Base-by-base conservation (phyloP, 2,797 vertebrate species). In the Epinephelus coioides region DNA sequence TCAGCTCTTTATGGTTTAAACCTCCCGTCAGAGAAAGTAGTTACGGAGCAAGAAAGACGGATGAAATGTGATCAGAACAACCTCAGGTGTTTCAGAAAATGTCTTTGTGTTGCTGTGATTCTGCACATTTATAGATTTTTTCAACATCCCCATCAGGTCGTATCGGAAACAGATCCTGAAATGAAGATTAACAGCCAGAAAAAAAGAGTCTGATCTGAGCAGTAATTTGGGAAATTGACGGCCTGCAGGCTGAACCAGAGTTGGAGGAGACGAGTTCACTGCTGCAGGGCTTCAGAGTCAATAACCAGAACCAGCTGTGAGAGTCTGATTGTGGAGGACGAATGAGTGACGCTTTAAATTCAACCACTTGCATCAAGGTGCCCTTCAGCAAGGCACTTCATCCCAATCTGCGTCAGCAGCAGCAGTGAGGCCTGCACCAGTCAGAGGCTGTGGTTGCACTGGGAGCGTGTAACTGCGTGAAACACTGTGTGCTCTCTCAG, bases 371-470 rank as follows among this genome's bases (percentile, higher is more conserved):
- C 53, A 77, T 77, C 68, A 80, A 78, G 78, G 61, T 79, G 78
- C 76, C 82, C 66, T 81, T 88, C 47, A 66, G 74, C 64, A 61
- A 78, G 70, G 49, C 65, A 67, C 68, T 74, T 64, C 67, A 77
- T 84, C 62, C 72, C 56, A 27, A 34, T 76, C 60, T 62, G 25
- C 7, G 1, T 60, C 62, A 60, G 67, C 2, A 40, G 70, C 43
- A 19, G 69, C 69, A 18, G 23, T 8, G 64, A 43, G 25, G 46
- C 23, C 53, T 69, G n/a, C 50, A 66, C 67, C 60, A 73, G 69
- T 75, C 43, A 27, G 49, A 69, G 25, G 13, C 18, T 2, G 27
- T 61, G 50, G 78, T 67, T 27, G 27, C 25, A 76, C 72, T 75
- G 75, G 80, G 75, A 79, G 63, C 54, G 75, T 76, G 73, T 75